Percentiles rank a stretch among this genome's conserved stretches.
Evolutionary conservation across 1,140 invertebrate species (phyloP).

Genomic region (Achatina immaculata): DNA sequence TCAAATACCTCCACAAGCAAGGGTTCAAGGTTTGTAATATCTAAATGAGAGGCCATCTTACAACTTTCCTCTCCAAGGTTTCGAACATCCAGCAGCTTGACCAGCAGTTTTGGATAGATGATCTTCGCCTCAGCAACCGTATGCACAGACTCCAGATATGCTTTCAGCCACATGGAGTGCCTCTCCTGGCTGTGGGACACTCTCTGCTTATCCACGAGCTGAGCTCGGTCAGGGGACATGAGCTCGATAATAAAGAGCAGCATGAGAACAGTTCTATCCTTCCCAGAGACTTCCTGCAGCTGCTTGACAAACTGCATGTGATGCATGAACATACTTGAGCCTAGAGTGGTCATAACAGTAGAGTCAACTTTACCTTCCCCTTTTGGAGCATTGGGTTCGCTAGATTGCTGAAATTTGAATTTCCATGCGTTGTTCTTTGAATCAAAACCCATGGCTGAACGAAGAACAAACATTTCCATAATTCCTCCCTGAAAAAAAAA

Average conservation of each 20-base stretch:
- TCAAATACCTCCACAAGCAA: conserved; percentile 62
- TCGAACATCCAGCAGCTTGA: conserved; percentile 83
- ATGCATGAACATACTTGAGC: conserved; percentile 56
- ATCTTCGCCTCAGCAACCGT: conserved; percentile 81
- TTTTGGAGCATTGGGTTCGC: background rate
- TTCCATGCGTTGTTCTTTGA: conserved; percentile 83
- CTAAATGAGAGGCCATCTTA: conserved; percentile 56
- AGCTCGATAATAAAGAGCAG: conserved; percentile 90
- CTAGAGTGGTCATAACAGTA: conserved; percentile 77
- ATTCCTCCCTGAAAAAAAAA: conserved; percentile 77
- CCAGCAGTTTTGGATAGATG: conserved; percentile 87
- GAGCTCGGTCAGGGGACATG: conserved; percentile 85
- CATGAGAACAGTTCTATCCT: conserved; percentile 89
- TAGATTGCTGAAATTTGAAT: conserved; percentile 50
- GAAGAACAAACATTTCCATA: conserved; percentile 92
- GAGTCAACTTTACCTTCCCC: conserved; percentile 77
- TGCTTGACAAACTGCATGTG: conserved; percentile 60
- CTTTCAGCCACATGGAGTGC: conserved; percentile 87
- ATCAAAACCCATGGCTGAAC: conserved; percentile 90
- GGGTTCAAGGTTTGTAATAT: conserved; percentile 61
- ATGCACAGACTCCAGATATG: conserved; percentile 87
- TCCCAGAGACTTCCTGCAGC: conserved; percentile 72
- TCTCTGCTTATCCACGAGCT: conserved; percentile 85
- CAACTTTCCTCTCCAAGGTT: conserved; percentile 60
- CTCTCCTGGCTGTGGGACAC: conserved; percentile 92